phyloP scores from a whole-genome alignment of 35 echinoderm and acorn worm species.

The Patiria miniata region DNA sequence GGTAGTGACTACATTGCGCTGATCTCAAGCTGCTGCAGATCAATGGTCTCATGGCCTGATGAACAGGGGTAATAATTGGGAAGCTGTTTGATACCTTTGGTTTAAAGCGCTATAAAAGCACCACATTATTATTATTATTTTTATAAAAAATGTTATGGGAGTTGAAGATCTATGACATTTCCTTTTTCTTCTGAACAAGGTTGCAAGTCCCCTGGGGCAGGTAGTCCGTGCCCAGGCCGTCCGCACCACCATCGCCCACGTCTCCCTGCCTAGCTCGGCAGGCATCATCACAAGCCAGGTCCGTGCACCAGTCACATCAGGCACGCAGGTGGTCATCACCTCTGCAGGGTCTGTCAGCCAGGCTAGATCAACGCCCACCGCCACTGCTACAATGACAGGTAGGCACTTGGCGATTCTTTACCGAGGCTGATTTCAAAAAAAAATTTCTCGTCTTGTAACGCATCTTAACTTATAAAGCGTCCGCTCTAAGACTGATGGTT shows the following conservation, averaged over 20 bases:
- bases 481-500: too few species aligned
- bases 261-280: constrained; percentile 47
- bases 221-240: constrained; percentile 76
- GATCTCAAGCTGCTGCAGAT: too few species aligned
- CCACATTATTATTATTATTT: too few species aligned
- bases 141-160: too few species aligned
- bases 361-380: constrained; percentile 57
- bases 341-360: constrained; percentile 58
- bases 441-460: not conserved
- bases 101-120: too few species aligned
- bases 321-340: constrained; percentile 65
- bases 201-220: constrained; percentile 74
- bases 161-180: too few species aligned
- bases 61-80: too few species aligned
- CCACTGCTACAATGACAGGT: constrained; percentile 54
- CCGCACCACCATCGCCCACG: constrained; percentile 51
- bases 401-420: not conserved
- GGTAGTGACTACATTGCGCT: too few species aligned
- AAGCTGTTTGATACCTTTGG: too few species aligned
- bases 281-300: constrained; percentile 81
- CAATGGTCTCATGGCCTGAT: too few species aligned
- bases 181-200: constrained; percentile 22
- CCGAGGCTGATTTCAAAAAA: not conserved
- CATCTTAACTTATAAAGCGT: not conserved
- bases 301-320: constrained; percentile 42